Percentiles rank a stretch among this genome's conserved stretches.
Evolutionary conservation across 2,888 invertebrate genomes (phyloP).

Genomic region (Parapristionchus giblindavisi): DNA sequence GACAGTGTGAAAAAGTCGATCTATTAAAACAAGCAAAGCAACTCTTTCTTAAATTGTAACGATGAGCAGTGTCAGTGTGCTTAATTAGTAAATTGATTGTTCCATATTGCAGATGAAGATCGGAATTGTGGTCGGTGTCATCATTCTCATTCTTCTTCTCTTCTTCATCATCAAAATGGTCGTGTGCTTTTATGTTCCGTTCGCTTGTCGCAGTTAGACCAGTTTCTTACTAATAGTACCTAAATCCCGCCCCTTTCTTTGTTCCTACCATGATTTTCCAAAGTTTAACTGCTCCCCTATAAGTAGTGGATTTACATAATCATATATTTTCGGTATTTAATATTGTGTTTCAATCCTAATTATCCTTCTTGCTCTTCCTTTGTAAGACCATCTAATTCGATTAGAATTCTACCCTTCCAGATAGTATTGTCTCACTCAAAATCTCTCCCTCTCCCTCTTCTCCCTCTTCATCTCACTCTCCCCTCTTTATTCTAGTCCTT

Average conservation of each 20-base stretch:
- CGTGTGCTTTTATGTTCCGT: constrained; percentile 37
- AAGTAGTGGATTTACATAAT: neutral
- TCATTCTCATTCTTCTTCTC: constrained; percentile 30
- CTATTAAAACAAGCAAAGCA: neutral
- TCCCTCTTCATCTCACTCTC: constrained; percentile 4
- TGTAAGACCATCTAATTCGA: neutral
- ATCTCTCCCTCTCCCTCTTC: neutral
- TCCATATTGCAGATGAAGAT: constrained; percentile 36
- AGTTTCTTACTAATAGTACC: neutral
- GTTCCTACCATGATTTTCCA: neutral
- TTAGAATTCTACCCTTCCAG: constrained; percentile 13
- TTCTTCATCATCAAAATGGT: constrained; percentile 19
- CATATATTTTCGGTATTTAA: neutral
- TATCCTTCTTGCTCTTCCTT: neutral
- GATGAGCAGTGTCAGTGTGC: neutral
- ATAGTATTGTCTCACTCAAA: neutral
- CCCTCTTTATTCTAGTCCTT: neutral
- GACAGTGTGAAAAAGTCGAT: neutral
- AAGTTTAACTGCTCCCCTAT: neutral
- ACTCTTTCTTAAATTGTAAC: neutral
- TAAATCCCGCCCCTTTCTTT: neutral
- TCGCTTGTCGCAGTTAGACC: constrained; percentile 21
- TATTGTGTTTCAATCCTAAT: neutral
- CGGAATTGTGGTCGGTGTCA: constrained; percentile 31
- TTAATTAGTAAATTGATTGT: neutral